Percentiles rank a stretch among this genome's conserved stretches.
Conservation (phyloP, 2,113 vertebrate species). For the Suricata suricatta region DNA sequence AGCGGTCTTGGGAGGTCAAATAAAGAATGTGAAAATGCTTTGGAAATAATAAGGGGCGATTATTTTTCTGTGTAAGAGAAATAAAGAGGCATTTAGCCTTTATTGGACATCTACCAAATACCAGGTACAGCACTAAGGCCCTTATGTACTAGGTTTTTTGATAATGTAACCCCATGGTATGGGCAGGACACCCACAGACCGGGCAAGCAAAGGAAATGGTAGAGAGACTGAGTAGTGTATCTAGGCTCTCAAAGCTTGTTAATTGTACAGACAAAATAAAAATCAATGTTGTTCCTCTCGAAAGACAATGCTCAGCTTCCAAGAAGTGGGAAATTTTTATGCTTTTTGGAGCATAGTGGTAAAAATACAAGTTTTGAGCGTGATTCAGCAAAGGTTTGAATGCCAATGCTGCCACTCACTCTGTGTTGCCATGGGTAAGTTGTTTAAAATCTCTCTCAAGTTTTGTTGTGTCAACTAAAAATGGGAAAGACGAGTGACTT, state of each 20-base stretch:
- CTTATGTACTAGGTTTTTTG: not conserved
- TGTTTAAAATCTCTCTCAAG: not conserved
- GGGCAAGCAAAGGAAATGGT: not conserved
- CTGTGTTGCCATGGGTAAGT: not conserved
- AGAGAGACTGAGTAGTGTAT: not conserved
- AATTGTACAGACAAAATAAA: not conserved
- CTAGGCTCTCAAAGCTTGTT: not conserved
- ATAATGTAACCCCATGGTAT: not conserved
- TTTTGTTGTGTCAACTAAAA: slow-evolving; percentile 30
- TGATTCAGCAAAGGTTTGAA: not conserved
- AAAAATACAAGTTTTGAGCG: not conserved
- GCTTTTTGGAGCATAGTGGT: not conserved
- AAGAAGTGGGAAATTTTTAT: not conserved
- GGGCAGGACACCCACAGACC: not conserved
- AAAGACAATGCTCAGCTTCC: not conserved
- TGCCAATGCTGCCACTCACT: not conserved
- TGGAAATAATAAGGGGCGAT: not conserved
- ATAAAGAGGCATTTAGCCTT: not conserved
- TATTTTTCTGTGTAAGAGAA: not conserved
- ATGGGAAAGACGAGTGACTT: not conserved
- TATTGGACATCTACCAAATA: not conserved
- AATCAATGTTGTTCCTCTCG: not conserved
- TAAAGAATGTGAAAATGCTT: not conserved
- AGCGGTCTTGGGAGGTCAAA: not conserved
- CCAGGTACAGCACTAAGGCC: not conserved